Evolutionary conservation across 2,888 invertebrate genomes (phyloP).

Genomic region (Tachina lurida): DNA sequence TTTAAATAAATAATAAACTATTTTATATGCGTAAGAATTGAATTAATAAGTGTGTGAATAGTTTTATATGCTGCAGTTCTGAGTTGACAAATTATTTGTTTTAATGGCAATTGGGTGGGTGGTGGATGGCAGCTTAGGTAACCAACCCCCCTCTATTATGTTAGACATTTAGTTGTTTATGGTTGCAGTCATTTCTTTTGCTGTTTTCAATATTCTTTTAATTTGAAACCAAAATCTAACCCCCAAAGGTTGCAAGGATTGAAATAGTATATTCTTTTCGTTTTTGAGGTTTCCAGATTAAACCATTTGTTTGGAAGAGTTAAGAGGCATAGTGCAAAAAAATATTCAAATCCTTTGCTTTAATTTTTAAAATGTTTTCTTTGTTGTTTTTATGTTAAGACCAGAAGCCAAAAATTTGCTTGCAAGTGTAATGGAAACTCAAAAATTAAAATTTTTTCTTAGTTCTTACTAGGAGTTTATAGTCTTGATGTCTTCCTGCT

Average conservation of each 20-base stretch:
- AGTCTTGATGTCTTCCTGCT: neutral
- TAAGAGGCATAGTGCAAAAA: slow-evolving; percentile 6
- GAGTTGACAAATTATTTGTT: slow-evolving; percentile 56
- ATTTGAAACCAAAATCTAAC: slow-evolving; percentile 25
- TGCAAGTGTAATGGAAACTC: neutral
- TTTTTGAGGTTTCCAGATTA: slow-evolving; percentile 60
- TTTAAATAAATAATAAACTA: slow-evolving; percentile 31
- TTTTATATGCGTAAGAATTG: neutral
- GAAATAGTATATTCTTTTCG: neutral
- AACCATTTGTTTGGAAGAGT: slow-evolving; percentile 38
- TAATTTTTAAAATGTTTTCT: neutral
- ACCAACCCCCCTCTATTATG: slow-evolving; percentile 16
- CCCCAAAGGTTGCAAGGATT: slow-evolving; percentile 32
- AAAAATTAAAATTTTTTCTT: neutral
- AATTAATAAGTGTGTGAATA: slow-evolving; percentile 14
- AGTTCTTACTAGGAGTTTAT: no score
- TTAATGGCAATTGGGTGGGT: slow-evolving; percentile 13
- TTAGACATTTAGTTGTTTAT: slow-evolving; percentile 29
- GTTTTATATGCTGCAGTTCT: slow-evolving; percentile 25
- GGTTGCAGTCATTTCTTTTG: neutral
- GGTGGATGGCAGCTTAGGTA: slow-evolving; percentile 27
- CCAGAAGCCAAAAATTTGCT: slow-evolving; percentile 58
- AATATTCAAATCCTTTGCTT: slow-evolving; percentile 3
- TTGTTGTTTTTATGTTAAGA: slow-evolving; percentile 15
- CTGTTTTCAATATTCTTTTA: neutral